These are phyloP conservation scores for Hemibagrus wyckioides DNA, from an alignment of 2,113 vertebrate species.

Conservation along the genomic window DNA sequence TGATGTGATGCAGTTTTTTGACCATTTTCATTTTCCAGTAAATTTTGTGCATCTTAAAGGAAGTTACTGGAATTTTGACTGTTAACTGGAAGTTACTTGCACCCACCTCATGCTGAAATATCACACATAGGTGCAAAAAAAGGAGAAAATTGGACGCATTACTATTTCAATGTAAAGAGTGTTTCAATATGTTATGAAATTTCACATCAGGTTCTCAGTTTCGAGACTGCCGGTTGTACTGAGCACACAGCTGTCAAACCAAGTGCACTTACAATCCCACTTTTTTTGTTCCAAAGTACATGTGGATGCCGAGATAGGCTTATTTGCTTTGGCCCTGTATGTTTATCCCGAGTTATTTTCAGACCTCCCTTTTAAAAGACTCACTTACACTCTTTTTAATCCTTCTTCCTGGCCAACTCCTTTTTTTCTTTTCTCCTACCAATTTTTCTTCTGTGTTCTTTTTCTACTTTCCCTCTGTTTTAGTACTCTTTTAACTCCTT, in stretches of 20 bases:
- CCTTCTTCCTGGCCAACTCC: not conserved
- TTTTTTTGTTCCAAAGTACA: not conserved
- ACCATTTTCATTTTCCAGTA: too few species aligned
- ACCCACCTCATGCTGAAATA: too few species aligned
- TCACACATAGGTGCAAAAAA: too few species aligned
- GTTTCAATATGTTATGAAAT: not conserved
- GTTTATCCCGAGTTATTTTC: not conserved
- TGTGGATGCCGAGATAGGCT: not conserved
- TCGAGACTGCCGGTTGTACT: not conserved
- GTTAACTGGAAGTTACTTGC: too few species aligned
- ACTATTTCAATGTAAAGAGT: too few species aligned
- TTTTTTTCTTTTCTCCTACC: not conserved
- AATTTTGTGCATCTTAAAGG: too few species aligned
- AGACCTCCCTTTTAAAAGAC: not conserved
- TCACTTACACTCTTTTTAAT: not conserved
- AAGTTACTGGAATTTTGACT: too few species aligned
- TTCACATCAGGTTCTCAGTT: not conserved
- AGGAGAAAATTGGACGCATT: too few species aligned
- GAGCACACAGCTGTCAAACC: not conserved
- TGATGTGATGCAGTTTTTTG: too few species aligned
- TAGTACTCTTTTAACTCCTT: not conserved
- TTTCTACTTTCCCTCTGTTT: not conserved
- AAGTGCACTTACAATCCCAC: not conserved
- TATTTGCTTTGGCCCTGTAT: not conserved
- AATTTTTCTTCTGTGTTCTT: not conserved